Evolutionary conservation across 2,797 vertebrate species (phyloP).

Genomic region (Poliocrania exsul): DNA sequence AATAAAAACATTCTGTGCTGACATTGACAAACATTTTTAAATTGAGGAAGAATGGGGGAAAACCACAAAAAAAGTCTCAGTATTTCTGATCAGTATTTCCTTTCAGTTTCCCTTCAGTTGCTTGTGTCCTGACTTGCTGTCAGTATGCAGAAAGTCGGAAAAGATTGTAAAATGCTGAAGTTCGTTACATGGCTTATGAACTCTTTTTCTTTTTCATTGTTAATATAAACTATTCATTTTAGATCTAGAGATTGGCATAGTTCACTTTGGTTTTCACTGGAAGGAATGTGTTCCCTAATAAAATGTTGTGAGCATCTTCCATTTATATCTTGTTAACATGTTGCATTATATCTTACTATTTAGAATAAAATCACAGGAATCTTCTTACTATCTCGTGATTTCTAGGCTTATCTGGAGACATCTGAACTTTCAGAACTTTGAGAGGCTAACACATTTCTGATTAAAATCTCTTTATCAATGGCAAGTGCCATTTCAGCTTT

Average conservation of each 20-base stretch:
- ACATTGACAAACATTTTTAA: constrained; percentile 27
- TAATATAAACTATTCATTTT: background rate
- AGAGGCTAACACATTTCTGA: background rate
- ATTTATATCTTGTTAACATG: background rate
- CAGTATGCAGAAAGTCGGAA: background rate
- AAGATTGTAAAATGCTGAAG: background rate
- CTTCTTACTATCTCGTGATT: background rate
- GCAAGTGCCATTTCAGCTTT: background rate
- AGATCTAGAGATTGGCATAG: background rate
- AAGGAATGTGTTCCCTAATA: background rate
- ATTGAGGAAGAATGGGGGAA: constrained; percentile 9
- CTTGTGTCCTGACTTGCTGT: background rate
- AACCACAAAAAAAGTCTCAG: background rate
- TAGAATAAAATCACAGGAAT: background rate
- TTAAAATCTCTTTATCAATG: background rate
- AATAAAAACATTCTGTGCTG: constrained; percentile 47
- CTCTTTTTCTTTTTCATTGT: background rate
- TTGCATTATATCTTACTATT: background rate
- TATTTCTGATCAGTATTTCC: background rate
- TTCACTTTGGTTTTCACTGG: background rate
- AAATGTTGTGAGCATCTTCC: background rate
- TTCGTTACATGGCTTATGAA: background rate
- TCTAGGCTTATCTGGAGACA: background rate
- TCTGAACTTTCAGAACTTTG: background rate
- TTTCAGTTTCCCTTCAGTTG: background rate